These are phyloP conservation scores for Drosophila mayri DNA, from an alignment of 1,140 invertebrate genomes.

Conservation along the genomic window DNA sequence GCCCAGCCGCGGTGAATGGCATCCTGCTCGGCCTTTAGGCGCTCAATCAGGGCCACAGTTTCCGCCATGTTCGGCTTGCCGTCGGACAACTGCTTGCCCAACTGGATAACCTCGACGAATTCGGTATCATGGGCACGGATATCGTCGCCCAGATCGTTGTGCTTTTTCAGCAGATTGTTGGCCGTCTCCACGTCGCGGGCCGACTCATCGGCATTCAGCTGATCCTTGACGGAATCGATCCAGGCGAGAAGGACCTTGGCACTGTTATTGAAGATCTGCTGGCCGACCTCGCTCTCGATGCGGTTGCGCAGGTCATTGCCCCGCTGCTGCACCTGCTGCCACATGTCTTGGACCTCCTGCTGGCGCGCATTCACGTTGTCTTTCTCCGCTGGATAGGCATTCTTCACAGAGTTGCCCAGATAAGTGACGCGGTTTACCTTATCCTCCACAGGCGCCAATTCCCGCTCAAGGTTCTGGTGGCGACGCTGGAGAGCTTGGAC, in stretches of 20 bases:
- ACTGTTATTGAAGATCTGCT: constrained; percentile 96
- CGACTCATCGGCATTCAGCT: constrained; percentile 92
- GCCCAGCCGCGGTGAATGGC: constrained; percentile 92
- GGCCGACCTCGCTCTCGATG: constrained; percentile 96
- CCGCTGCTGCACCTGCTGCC: constrained; percentile 94
- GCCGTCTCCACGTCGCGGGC: constrained; percentile 96
- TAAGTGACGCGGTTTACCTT: constrained; percentile 93
- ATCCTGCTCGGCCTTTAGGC: constrained; percentile 91
- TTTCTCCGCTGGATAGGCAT: constrained; percentile 95
- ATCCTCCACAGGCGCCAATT: constrained; percentile 95
- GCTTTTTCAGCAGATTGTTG: constrained; percentile 95
- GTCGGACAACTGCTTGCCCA: constrained; percentile 91
- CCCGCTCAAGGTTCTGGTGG: constrained; percentile 95
- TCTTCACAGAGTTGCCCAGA: constrained; percentile 93
- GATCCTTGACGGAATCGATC: constrained; percentile 91
- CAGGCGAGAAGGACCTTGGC: constrained; percentile 92
- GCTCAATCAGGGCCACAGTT: constrained; percentile 90
- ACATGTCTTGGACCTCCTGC: constrained; percentile 93
- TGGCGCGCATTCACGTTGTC: constrained; percentile 94
- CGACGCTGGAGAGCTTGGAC: constrained; percentile 95
- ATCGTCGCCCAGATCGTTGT: constrained; percentile 95
- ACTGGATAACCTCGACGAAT: constrained; percentile 91
- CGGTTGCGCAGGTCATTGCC: constrained; percentile 91
- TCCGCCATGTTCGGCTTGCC: constrained; percentile 90
- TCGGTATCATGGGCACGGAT: constrained; percentile 92